phyloP scores from a whole-genome alignment of 2,113 vertebrate genomes.

The Mungos mungo region DNA sequence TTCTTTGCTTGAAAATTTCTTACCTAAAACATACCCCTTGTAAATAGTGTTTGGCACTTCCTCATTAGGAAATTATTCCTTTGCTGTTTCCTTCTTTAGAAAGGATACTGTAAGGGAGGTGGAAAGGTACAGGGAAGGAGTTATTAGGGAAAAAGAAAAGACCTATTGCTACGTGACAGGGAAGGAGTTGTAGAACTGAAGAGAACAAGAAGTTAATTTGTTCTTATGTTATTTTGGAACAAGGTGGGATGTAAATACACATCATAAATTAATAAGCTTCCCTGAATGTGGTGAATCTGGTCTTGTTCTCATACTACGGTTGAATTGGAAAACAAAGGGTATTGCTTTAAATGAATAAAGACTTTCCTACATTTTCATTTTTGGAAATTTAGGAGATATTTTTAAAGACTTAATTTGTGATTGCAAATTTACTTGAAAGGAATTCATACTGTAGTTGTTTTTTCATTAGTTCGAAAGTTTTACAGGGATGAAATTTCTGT shows the following conservation, averaged over 20 bases:
- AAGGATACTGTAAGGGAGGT: background rate
- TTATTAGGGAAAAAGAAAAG: background rate
- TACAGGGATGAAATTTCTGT: background rate
- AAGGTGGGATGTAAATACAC: background rate
- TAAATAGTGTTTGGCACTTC: background rate
- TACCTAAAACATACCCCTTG: background rate
- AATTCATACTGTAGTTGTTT: background rate
- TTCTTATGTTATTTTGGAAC: background rate
- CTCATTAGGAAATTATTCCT: background rate
- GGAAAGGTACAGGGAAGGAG: background rate
- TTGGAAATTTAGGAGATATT: background rate
- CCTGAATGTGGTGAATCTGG: background rate
- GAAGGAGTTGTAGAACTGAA: background rate
- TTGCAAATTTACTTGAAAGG: constrained; percentile 5
- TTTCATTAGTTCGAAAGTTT: constrained; percentile 7
- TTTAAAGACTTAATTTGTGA: constrained; percentile 37
- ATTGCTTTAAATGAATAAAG: background rate
- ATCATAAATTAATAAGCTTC: background rate
- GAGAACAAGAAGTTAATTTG: background rate
- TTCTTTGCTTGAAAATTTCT: background rate
- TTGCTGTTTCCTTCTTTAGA: background rate
- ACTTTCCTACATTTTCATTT: background rate
- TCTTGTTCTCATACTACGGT: background rate
- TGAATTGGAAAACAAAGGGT: background rate
- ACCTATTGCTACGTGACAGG: background rate